These are phyloP conservation scores for Crotalus adamanteus DNA, from an alignment of 2,797 vertebrate genomes.

Conservation along the genomic window DNA sequence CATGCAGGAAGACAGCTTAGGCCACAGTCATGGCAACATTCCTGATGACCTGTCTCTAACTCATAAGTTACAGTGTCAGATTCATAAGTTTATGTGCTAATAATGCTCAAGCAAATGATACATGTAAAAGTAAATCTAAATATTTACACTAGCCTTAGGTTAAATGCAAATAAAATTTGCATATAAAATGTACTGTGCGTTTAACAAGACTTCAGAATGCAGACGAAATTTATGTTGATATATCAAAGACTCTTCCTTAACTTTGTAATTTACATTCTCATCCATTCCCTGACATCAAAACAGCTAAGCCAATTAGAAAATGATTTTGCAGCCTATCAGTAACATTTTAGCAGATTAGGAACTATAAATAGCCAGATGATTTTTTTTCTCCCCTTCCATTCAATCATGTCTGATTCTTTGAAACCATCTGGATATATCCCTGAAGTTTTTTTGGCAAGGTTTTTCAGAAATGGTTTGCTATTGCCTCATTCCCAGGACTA, in stretches of 20 bases:
- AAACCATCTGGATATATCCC: background rate
- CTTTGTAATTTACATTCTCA: background rate
- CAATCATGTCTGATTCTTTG: background rate
- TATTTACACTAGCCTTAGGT: background rate
- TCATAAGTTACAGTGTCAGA: background rate
- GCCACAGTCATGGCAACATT: background rate
- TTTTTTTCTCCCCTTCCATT: background rate
- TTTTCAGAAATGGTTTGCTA: background rate
- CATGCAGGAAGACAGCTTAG: background rate
- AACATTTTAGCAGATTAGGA: background rate
- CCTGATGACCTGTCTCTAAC: background rate
- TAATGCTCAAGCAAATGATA: background rate
- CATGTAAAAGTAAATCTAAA: background rate
- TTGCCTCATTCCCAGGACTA: background rate
- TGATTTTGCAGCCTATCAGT: background rate
- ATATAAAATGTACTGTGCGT: background rate
- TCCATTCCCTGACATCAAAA: background rate
- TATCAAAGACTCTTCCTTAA: background rate
- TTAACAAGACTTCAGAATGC: background rate
- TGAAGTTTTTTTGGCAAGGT: background rate
- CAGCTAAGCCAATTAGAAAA: background rate
- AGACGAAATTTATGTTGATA: background rate
- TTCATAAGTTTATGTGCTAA: background rate
- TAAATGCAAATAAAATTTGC: background rate
- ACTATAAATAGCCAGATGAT: background rate